Conservation (phyloP, 2,888 invertebrate species). For the Melanophora roralis region DNA sequence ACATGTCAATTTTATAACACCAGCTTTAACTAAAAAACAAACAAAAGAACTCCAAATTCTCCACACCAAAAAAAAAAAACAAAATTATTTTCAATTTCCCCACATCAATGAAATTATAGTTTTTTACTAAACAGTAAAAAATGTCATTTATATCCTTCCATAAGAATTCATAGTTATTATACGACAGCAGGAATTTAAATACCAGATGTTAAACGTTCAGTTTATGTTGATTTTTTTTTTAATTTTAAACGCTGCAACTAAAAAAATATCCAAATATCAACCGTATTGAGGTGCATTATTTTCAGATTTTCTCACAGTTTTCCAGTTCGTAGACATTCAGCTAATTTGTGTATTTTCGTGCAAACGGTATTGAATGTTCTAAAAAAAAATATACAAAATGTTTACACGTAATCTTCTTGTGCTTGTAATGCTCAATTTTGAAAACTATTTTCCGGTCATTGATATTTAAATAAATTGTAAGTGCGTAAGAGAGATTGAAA, state of each 20-base stretch:
- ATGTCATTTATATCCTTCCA: slow-evolving; percentile 54
- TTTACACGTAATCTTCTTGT: slow-evolving; percentile 57
- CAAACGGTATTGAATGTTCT: slow-evolving; percentile 70
- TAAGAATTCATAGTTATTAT: not conserved
- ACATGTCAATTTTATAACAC: slow-evolving; percentile 48
- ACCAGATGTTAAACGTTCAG: slow-evolving; percentile 62
- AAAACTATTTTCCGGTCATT: slow-evolving; percentile 74
- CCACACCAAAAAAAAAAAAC: not conserved
- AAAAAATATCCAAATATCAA: slow-evolving; percentile 15
- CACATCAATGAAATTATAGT: slow-evolving; percentile 31
- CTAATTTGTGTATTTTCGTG: slow-evolving; percentile 74
- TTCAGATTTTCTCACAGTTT: slow-evolving; percentile 71
- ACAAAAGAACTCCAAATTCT: not conserved
- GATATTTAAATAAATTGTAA: slow-evolving; percentile 58
- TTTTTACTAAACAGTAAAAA: slow-evolving; percentile 22
- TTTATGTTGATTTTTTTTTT: slow-evolving; percentile 4
- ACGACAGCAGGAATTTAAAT: slow-evolving; percentile 46
- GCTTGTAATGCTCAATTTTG: slow-evolving; percentile 67
- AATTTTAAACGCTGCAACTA: slow-evolving; percentile 32
- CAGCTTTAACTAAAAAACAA: not conserved
- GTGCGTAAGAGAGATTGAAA: not conserved
- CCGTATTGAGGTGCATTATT: slow-evolving; percentile 15
- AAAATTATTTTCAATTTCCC: slow-evolving; percentile 43
- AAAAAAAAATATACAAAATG: not conserved
- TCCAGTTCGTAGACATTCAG: slow-evolving; percentile 52